Evolutionary conservation across 1,140 invertebrate species (phyloP), one percentile per base, ranked within the genome.

Genomic region (Stegodyphus dumicola): DNA sequence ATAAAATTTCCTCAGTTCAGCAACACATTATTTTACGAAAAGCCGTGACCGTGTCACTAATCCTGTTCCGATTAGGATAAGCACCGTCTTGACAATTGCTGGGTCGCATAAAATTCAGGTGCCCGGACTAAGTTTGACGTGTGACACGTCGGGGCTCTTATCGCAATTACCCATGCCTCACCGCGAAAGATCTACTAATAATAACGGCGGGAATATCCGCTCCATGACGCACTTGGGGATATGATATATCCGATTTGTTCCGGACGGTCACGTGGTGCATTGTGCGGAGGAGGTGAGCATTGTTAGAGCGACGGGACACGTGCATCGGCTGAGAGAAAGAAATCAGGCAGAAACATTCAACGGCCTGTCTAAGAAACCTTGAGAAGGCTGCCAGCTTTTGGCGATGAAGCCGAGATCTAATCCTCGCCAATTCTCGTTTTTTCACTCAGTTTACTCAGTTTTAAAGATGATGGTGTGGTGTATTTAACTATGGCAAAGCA

Each of bases 191-290:
- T n/a, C 13, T 17, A 67, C 17, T 18, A n/a, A 9, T 67, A 67
- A 67, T 67, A 67, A n/a, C 65, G 65, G 10, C 15, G 56, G 56
- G n/a, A 67, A 67, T 67, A 67, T 67, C 65, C 65, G 65, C 11
- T n/a, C 17, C 65, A 67, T 67, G 65, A 67, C 65, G 65, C 17
- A 13, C 11, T n/a, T 7, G 17, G 17, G 17, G 65, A 15, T 67
- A n/a, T 67, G 65, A 67, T 67, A 67, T 15, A 67, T 67, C 65
- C 65, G 65, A 67, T 67, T 67, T 18, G 65, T 67, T 67, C 65
- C 65, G 65, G 65, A n/a, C 17, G 65, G 65, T 67, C 65, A 67
- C 65, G 65, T 67, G 65, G 17, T 67, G 65, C 65, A 67, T 67
- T 67, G 65, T 67, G 11, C 11, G 65, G 17, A 9, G 56, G 33